Conservation (phyloP, 92 coral and sea anemone species). For the Palythoa grandis region DNA sequence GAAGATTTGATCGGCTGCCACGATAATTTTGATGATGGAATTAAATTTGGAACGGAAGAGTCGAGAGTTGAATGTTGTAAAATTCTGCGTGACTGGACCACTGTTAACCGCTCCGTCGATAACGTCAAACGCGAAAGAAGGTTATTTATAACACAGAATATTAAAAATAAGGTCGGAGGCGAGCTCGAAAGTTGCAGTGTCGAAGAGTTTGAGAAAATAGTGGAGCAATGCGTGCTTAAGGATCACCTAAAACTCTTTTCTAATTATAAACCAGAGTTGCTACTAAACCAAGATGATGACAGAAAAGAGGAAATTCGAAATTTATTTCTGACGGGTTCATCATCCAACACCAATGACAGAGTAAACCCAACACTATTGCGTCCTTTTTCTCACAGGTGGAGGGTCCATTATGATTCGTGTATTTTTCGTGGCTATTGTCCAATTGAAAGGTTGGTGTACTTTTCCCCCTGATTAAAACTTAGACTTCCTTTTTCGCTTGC, state of each 20-base stretch:
- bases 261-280: too few relatives aligned
- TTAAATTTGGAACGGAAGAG: constrained; percentile 43
- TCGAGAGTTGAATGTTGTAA: constrained; percentile 44
- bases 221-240: not conserved
- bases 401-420: constrained; percentile 36
- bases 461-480: not conserved
- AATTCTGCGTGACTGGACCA: constrained; percentile 59
- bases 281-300: too few relatives aligned
- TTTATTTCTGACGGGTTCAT: constrained; percentile 56
- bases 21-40: not conserved
- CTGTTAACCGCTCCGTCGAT: constrained; percentile 40
- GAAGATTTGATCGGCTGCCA: constrained; percentile 27
- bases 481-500: not conserved
- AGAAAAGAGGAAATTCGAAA: constrained; percentile 50
- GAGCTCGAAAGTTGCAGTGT: not conserved
- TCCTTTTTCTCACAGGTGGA: constrained; percentile 50
- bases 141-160: not conserved
- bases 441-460: constrained; percentile 37
- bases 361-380: constrained; percentile 64
- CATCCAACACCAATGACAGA: constrained; percentile 29
- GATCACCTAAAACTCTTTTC: not conserved
- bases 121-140: constrained; percentile 50
- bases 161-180: too few relatives aligned
- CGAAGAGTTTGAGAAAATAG: not conserved
- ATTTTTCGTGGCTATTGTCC: constrained; percentile 47